Conservation (phyloP, 2,113 vertebrate species). For the Osmerus mordax region DNA sequence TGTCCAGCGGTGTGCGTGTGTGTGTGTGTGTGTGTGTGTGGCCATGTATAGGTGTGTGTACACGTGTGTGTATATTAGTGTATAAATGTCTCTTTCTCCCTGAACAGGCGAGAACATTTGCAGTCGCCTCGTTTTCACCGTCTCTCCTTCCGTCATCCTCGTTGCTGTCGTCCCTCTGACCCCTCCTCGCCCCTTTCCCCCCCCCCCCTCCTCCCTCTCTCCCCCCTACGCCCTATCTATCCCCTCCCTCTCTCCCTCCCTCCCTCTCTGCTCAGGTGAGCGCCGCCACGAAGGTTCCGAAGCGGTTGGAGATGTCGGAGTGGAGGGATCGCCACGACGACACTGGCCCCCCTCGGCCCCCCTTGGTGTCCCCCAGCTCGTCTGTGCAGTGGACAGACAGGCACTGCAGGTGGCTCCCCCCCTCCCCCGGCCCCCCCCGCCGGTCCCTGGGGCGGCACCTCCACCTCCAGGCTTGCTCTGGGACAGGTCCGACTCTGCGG, state of each 20-base stretch:
- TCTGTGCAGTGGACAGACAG: slow-evolving; percentile 98
- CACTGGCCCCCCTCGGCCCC: slow-evolving; percentile 86
- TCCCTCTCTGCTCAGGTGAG: slow-evolving; percentile 82
- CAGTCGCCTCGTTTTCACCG: slow-evolving; percentile 46
- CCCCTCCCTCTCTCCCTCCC: slow-evolving; percentile 4
- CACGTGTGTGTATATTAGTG: slow-evolving; percentile 24
- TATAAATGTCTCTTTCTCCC: slow-evolving; percentile 64
- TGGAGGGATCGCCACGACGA: slow-evolving; percentile 96
- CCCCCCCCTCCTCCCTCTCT: slow-evolving; percentile 17
- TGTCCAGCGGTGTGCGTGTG: slow-evolving; percentile 60
- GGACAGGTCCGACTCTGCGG: slow-evolving; percentile 86
- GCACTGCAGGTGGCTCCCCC: slow-evolving; percentile 93
- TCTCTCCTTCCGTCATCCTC: slow-evolving; percentile 25
- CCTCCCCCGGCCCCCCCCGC: slow-evolving; percentile 66
- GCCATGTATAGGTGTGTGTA: slow-evolving; percentile 39
- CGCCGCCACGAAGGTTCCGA: slow-evolving; percentile 95
- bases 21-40: slow-evolving; percentile 40
- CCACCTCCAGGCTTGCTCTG: slow-evolving; percentile 78
- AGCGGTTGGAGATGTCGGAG: slow-evolving; percentile 97
- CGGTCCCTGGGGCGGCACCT: slow-evolving; percentile 58
- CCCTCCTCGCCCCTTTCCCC: no score
- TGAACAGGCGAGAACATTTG: slow-evolving; percentile 60
- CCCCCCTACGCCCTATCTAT: not conserved
- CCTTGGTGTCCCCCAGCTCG: slow-evolving; percentile 88
- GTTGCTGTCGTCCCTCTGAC: slow-evolving; percentile 11